Evolutionary conservation across 2,888 invertebrate species (phyloP), one percentile per base, ranked within the genome.

Genomic region (Labia minor): DNA sequence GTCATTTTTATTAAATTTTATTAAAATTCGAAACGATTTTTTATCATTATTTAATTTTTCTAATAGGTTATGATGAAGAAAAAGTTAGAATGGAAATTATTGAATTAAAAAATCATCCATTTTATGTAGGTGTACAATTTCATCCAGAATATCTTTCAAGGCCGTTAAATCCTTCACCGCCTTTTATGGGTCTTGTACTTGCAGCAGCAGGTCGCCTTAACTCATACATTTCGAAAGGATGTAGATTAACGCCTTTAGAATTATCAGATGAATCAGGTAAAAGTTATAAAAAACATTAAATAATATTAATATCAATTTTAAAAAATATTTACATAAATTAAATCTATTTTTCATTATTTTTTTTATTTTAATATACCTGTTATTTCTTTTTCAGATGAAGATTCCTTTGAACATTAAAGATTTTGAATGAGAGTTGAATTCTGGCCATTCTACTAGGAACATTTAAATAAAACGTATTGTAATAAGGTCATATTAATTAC

Each of bases 71-170:
- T 65, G 95, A 95, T 76, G 84, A 85, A 16, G 86, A 87, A n/a
- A 85, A 87, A 67, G 83, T 87, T 67, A 84, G 98, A 21, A 98
- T 99, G 97, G 98, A 99, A 80, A 89, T 98, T 33, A 84, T 95
- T 64, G 89, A 93, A 74, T 80, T 98, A 16, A 85, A 87, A 65
- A 8, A 26, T 26, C 98, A 99, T 79, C 91, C 90, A 0, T 99
- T 90, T 78, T 99, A 90, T 76, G 90, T 97, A 3, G 91, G 91
- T 0, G 95, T 95, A 1, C 99, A 99, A 79, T 99, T 90, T 79
- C 99, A 99, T 79, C 99, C 99, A 0, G 99, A 99, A 78, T 99
- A 98, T 77, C 81, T 95, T 69, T 94, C 95, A 0, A 82, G 96
- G 1, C 96, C 96, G 0, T 78, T 95, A 70, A 87, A 86, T 65